phyloP scores from a whole-genome alignment of 2,797 vertebrate species.

The Chelidonichthys spinosus region DNA sequence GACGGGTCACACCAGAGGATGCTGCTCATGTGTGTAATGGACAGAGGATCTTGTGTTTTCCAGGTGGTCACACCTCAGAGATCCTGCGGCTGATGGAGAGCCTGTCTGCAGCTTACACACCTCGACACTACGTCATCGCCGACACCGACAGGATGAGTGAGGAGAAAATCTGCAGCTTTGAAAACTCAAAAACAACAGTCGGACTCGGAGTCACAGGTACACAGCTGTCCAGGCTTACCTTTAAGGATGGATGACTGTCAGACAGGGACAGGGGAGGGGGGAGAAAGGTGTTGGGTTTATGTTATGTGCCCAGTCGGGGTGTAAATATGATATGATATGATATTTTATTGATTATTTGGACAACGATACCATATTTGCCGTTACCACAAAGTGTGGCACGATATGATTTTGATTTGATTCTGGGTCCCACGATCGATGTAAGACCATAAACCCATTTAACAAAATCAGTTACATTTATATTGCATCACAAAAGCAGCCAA shows the following conservation, averaged over 20 bases:
- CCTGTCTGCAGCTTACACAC: conserved; percentile 86
- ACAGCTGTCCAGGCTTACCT: neutral
- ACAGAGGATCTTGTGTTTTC: neutral
- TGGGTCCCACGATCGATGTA: too few relatives aligned
- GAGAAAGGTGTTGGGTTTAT: too few relatives aligned
- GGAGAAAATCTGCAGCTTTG: conserved; percentile 90
- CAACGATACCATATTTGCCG: too few relatives aligned
- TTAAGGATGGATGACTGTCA: neutral
- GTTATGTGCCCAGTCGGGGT: too few relatives aligned
- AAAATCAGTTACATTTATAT: too few relatives aligned
- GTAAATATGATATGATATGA: too few relatives aligned
- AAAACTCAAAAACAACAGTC: conserved; percentile 71
- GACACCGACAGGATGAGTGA: conserved; percentile 93
- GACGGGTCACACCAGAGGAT: neutral
- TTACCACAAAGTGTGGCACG: too few relatives aligned
- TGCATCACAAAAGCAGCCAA: too few relatives aligned
- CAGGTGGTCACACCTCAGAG: conserved; percentile 96
- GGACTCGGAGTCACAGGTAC: conserved; percentile 79
- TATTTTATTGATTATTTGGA: too few relatives aligned
- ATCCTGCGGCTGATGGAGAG: conserved; percentile 89
- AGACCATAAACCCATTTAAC: too few relatives aligned
- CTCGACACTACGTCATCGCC: conserved; percentile 92
- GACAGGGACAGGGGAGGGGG: neutral
- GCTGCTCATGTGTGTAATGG: neutral
- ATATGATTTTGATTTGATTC: too few relatives aligned